A percentile compares a stretch with the other conserved stretches of the same genome.
These are phyloP conservation scores for Prolemur simus DNA, from an alignment of 2,113 vertebrate genomes.

Conservation along the genomic window DNA sequence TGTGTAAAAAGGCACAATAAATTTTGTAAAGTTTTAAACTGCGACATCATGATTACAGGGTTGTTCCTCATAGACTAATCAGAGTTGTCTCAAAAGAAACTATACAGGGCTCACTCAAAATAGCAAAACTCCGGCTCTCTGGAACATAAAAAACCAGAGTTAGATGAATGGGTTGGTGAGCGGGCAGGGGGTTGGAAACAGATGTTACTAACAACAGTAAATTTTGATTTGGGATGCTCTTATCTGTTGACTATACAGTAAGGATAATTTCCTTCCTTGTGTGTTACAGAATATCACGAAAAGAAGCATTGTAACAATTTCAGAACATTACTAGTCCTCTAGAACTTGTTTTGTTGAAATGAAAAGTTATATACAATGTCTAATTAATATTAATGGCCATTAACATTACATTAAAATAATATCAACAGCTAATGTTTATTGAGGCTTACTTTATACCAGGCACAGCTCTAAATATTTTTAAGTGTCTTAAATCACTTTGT, in stretches of 20 bases:
- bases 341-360: neutral
- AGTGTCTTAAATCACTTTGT: neutral
- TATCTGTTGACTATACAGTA: neutral
- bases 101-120: neutral
- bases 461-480: neutral
- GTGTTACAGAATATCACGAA: neutral
- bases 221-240: neutral
- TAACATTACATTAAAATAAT: neutral
- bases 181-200: neutral
- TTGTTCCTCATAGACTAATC: neutral
- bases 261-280: neutral
- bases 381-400: neutral
- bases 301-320: neutral
- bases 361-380: neutral
- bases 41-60: neutral
- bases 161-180: neutral
- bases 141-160: neutral
- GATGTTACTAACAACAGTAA: neutral
- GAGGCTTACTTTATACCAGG: neutral
- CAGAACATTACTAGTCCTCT: neutral
- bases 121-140: neutral
- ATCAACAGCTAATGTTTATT: neutral
- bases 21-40: neutral
- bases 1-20: neutral
- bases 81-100: neutral